Evolutionary conservation across 2,797 vertebrate species (phyloP), one percentile per base, ranked within the genome.

Genomic region (Lophius americanus): DNA sequence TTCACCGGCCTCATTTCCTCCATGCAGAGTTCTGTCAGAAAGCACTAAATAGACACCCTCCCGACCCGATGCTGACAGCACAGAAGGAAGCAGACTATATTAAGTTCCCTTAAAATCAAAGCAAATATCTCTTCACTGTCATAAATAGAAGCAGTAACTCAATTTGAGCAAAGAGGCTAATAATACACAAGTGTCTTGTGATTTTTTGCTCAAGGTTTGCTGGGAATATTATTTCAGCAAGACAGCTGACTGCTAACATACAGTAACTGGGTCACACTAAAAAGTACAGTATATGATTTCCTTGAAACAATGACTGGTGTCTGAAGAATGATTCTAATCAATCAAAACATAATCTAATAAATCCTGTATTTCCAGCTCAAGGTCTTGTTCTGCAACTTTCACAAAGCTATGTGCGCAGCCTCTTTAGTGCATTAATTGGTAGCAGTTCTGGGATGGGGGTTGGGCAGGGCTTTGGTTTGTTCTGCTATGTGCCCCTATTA

Each of bases 401-500:
- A 48, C 54, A 52, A 51, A 64, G 67, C 58, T 76, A 23, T 65
- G 73, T 73, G 58, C 13, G 61, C 73, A 64, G 63, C 76, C 70
- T 80, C 54, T 75, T 84, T 53, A 57, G 67, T 50, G 70, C 60
- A 84, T 82, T 87, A 87, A 88, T 87, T 88, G 76, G 76, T 77
- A 76, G 78, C 85, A 77, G 85, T 81, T 75, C 71, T 67, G 58
- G 60, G 61, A 69, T 77, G 76, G 80, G 75, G 68, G 79, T 43
- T 65, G 83, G 73, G 85, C 52, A 60, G 54, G 52, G 64, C 63
- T 76, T 4, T 41, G 64, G 85, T 68, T 82, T 87, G 79, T 83
- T 87, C 82, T 86, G 77, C 79, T 87, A 76, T 71, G 64, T 73
- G 77, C 77, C 68, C 74, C 74, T 68, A 77, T 88, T 88, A 90